These are phyloP conservation scores for Machimus atricapillus DNA, from an alignment of 2,888 invertebrate genomes.

Conservation along the genomic window DNA sequence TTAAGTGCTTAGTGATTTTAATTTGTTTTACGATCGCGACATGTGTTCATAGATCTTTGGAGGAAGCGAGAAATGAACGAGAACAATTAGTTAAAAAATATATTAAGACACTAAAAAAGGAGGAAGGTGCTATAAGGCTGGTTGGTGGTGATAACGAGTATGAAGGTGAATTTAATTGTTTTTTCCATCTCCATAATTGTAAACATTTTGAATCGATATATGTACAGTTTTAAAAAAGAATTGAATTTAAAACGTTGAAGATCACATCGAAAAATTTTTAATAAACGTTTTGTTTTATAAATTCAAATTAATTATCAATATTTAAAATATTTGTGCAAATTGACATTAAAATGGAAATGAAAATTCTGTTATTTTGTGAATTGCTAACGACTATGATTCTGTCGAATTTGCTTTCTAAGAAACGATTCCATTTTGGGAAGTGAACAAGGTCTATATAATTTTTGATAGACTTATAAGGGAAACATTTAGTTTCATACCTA, in stretches of 20 bases:
- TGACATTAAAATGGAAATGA: background rate
- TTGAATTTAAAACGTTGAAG: too few species aligned
- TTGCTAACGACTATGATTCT: background rate
- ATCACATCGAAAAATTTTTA: too few species aligned
- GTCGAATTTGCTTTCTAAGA: background rate
- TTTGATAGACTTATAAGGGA: too few species aligned
- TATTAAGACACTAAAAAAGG: conserved; percentile 73
- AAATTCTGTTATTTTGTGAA: background rate
- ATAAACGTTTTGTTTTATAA: too few species aligned
- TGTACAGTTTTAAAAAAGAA: background rate
- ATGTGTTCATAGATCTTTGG: conserved; percentile 51
- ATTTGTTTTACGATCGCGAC: background rate
- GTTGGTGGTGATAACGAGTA: conserved; percentile 73
- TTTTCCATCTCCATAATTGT: background rate
- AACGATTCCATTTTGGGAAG: background rate
- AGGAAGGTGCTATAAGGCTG: conserved; percentile 77
- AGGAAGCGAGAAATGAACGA: conserved; percentile 59
- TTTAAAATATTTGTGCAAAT: background rate
- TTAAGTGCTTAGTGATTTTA: conserved; percentile 1
- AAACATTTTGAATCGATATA: background rate
- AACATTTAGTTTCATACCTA: too few species aligned
- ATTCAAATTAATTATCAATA: too few species aligned
- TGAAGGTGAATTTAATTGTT: conserved; percentile 70
- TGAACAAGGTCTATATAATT: background rate
- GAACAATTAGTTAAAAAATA: conserved; percentile 73